Percentiles rank a stretch among this genome's conserved stretches.
Conservation (phyloP, 1,140 invertebrate genomes). For the Microplitis mediator region DNA sequence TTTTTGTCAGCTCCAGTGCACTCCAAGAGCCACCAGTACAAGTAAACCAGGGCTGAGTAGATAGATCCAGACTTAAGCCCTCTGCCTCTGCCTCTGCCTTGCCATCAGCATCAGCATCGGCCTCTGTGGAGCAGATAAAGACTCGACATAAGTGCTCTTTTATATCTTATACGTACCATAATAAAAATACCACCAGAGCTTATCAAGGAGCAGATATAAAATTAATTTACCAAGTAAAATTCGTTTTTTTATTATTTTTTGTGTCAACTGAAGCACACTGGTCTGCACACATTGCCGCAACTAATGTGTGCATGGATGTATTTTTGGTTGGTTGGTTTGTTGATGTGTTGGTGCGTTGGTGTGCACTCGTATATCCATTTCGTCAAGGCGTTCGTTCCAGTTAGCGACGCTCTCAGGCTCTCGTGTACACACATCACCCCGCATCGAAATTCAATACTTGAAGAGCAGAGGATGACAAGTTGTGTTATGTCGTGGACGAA, state of each 20-base stretch:
- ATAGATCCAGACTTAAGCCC: too few relatives aligned
- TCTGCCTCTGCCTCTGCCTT: background rate
- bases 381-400: background rate
- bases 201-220: too few relatives aligned
- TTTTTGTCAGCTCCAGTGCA: slow-evolving; percentile 1
- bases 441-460: slow-evolving; percentile 34
- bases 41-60: too few relatives aligned
- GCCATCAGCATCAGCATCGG: too few relatives aligned
- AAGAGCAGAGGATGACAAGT: slow-evolving; percentile 21
- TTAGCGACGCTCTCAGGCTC: slow-evolving; percentile 21
- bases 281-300: too few relatives aligned
- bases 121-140: background rate
- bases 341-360: too few relatives aligned
- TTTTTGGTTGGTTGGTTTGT: too few relatives aligned
- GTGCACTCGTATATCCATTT: background rate
- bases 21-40: background rate
- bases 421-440: background rate
- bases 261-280: too few relatives aligned
- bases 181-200: too few relatives aligned
- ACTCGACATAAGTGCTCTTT: background rate
- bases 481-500: too few relatives aligned
- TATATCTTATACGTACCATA: background rate
- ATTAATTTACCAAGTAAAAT: background rate
- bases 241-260: too few relatives aligned
- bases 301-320: too few relatives aligned